Percentiles rank a stretch among this genome's conserved stretches.
phyloP scores from a whole-genome alignment of 1,140 invertebrate species.

The Solenopsis invicta region DNA sequence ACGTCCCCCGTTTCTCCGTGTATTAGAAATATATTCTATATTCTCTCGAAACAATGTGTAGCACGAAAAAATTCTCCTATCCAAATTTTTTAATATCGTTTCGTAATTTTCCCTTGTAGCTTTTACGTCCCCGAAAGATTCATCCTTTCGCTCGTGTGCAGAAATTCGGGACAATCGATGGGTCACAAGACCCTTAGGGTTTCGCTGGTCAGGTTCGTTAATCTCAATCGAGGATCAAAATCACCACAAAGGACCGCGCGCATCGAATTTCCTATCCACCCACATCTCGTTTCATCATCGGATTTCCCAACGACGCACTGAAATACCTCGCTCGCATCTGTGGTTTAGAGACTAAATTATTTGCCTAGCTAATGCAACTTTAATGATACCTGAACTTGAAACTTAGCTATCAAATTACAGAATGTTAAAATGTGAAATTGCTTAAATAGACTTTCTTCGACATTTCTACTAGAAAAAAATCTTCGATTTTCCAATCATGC shows the following conservation, averaged over 20 bases:
- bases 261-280: slow-evolving; percentile 29
- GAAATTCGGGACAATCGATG: slow-evolving; percentile 18
- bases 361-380: neutral
- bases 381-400: neutral
- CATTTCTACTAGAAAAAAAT: neutral
- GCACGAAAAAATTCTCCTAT: neutral
- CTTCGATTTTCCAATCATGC: neutral
- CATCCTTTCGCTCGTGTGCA: neutral
- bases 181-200: slow-evolving; percentile 13
- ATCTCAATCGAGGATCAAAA: slow-evolving; percentile 26
- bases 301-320: neutral
- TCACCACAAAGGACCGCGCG: neutral
- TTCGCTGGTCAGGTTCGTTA: slow-evolving; percentile 28
- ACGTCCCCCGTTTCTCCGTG: too few species aligned
- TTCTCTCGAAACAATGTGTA: neutral
- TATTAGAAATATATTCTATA: neutral
- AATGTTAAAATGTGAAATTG: neutral
- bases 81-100: neutral
- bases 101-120: neutral
- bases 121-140: neutral
- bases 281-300: slow-evolving; percentile 23
- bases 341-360: slow-evolving; percentile 3
- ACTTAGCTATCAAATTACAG: neutral
- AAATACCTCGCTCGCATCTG: neutral
- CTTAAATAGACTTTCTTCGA: neutral